phyloP scores from a whole-genome alignment of 1,140 invertebrate genomes.

The Plodia interpunctella region DNA sequence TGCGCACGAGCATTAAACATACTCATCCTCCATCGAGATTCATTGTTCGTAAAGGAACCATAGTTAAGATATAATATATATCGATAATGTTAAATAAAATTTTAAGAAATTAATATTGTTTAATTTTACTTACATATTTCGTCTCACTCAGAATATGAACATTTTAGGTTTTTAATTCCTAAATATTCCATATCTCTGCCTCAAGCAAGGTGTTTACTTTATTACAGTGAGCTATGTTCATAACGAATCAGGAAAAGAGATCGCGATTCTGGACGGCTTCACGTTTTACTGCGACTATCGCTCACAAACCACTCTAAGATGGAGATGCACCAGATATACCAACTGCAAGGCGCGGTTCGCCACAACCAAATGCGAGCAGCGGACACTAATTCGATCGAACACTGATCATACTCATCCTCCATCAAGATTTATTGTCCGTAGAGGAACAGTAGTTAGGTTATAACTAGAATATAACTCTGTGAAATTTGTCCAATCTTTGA shows the following conservation, averaged over 20 bases:
- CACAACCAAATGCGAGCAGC: not conserved
- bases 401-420: not conserved
- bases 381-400: not conserved
- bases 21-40: no score
- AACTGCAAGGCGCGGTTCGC: slow-evolving; percentile 2
- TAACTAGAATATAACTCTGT: no score
- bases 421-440: not conserved
- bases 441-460: not conserved
- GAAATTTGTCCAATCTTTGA: no score
- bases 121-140: no score
- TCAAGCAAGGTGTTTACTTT: not conserved
- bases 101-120: no score
- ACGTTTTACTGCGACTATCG: slow-evolving; percentile 31
- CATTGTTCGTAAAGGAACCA: no score
- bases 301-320: not conserved
- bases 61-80: no score
- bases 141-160: no score
- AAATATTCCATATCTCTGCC: no score
- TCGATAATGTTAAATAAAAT: no score
- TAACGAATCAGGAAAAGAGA: slow-evolving; percentile 19
- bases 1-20: no score
- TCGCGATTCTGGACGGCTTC: slow-evolving; percentile 29
- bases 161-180: no score
- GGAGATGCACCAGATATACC: slow-evolving; percentile 3
- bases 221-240: slow-evolving; percentile 8